These are phyloP conservation scores for Nematopogon swammerdamellus DNA, from an alignment of 2,888 invertebrate genomes.

Conservation along the genomic window DNA sequence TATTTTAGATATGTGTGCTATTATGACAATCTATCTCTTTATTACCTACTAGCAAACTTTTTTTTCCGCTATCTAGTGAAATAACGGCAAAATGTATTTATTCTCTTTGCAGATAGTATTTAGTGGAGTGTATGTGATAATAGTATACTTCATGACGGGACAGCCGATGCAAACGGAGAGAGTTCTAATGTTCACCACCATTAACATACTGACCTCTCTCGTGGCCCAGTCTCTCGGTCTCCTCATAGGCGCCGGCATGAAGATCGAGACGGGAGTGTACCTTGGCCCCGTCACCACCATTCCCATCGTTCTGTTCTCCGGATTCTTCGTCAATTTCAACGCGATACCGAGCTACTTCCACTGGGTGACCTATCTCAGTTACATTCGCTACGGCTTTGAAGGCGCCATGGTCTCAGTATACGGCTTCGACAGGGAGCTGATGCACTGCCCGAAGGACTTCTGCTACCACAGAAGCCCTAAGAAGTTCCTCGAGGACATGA, in stretches of 20 bases:
- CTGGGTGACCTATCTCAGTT: constrained; percentile 89
- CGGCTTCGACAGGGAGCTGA: constrained; percentile 75
- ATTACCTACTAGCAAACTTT: too few species aligned
- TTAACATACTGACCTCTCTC: constrained; percentile 76
- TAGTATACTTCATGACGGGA: constrained; percentile 93
- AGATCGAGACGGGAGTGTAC: constrained; percentile 75
- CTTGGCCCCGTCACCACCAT: constrained; percentile 87
- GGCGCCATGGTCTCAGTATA: constrained; percentile 91
- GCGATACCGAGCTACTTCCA: constrained; percentile 86
- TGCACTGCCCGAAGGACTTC: constrained; percentile 79
- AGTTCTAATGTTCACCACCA: constrained; percentile 74
- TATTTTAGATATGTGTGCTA: not conserved
- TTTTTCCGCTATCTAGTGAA: too few species aligned
- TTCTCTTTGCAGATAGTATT: constrained; percentile 69
- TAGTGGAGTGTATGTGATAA: constrained; percentile 81
- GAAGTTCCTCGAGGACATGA: constrained; percentile 82
- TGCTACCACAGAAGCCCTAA: constrained; percentile 80
- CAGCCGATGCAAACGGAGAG: constrained; percentile 88
- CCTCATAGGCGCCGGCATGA: constrained; percentile 89
- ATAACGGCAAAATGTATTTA: too few species aligned
- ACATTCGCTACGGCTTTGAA: constrained; percentile 90
- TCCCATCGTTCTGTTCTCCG: constrained; percentile 89
- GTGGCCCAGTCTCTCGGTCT: constrained; percentile 92
- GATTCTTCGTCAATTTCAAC: constrained; percentile 91
- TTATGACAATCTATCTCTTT: too few species aligned